Evolutionary conservation across 2,113 vertebrate genomes (phyloP), one percentile per base, ranked within the genome.

Genomic region (Xenopus laevis): DNA sequence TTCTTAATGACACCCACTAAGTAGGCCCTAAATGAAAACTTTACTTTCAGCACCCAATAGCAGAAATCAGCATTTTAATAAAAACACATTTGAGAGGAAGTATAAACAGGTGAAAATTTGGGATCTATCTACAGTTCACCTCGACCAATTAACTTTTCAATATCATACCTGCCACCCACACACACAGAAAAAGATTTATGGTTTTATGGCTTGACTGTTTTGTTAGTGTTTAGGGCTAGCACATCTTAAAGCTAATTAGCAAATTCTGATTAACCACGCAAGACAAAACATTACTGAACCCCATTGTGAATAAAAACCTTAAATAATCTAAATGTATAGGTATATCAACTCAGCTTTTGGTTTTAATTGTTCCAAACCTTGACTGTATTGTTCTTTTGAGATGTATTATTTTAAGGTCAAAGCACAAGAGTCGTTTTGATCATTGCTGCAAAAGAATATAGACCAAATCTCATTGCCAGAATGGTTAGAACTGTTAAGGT

Each of bases 1-100:
- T 81, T 86, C 84, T 81, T 74, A 58, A 72, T 77, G 74, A 84
- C 85, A 84, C 83, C 74, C 81, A 80, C 80, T 80, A 80, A 82
- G 84, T 77, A 78, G 73, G 82, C 69, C 74, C 46, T 7, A 10
- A 72, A 77, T 80, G 68, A 77, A 83, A 79, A 65, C 65, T 4
- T 0, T 2, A 13, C 65, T 80, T 80, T 80, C 80, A 67, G 78
- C 79, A 66, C 81, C 71, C 27, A n/a, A 55, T 68, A 45, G 59
- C 50, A 76, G 46, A 76, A 27, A 58, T 69, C 68, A 12, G 1
- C 33, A 58, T 77, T 83, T 83, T 80, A 83, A 60, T 70, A 79
- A 79, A 68, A 64, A 18, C 21, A 60, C 17, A 27, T 21, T 55
- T 11, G 44, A 3, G 33, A 83, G 79, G 40, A 62, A 71, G 23